A percentile compares a stretch with the other conserved stretches of the same genome.
phyloP scores from a whole-genome alignment of 2,113 vertebrate genomes.

The Numida meleagris region DNA sequence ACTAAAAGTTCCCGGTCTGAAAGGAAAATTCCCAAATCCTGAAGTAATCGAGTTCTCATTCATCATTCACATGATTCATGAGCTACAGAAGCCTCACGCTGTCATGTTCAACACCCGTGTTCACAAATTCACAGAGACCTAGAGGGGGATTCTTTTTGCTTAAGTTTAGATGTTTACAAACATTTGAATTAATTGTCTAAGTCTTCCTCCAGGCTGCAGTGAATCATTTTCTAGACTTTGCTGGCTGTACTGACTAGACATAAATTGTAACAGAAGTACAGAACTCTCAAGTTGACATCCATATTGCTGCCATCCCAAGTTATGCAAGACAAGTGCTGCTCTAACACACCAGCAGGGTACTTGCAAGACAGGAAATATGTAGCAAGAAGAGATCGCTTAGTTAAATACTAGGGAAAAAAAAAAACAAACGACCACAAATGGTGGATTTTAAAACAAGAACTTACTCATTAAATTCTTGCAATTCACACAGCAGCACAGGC shows the following conservation, averaged over 20 bases:
- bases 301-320: background rate
- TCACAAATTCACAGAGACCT: background rate
- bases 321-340: background rate
- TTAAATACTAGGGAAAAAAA: background rate
- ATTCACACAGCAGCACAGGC: fast-evolving
- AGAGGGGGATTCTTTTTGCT: background rate
- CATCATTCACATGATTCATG: background rate
- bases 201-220: background rate
- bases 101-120: background rate
- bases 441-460: background rate
- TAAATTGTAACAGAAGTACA: background rate
- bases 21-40: slow-evolving; percentile 15
- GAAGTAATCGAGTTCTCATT: background rate
- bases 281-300: background rate
- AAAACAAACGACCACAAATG: background rate
- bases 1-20: background rate
- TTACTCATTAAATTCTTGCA: background rate
- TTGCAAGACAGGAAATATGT: background rate
- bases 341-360: background rate
- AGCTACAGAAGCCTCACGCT: background rate
- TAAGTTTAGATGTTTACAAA: background rate
- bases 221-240: background rate
- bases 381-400: background rate
- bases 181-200: background rate
- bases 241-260: background rate